Conservation (phyloP, 2,113 vertebrate genomes). For the Corythoichthys intestinalis region DNA sequence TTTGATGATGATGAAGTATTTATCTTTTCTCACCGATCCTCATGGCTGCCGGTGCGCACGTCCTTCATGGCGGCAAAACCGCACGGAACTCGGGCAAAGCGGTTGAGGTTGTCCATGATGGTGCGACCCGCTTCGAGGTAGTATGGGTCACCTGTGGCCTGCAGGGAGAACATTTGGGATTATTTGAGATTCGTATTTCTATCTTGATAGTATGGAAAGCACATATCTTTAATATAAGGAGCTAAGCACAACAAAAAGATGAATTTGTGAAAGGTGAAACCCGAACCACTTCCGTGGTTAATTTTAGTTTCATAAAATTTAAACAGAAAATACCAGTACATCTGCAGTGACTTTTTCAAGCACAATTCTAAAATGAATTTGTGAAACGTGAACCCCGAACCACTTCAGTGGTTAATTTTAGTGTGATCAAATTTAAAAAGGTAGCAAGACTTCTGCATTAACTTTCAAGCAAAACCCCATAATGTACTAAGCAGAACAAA, state of each 20-base stretch:
- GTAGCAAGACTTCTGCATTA: too few relatives aligned
- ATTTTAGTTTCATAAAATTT: not conserved
- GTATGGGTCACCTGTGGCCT: slow-evolving; percentile 97
- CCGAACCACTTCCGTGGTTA: not conserved
- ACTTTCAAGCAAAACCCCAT: too few relatives aligned
- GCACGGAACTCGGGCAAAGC: slow-evolving; percentile 93
- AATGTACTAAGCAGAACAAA: too few relatives aligned
- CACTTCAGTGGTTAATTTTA: too few relatives aligned
- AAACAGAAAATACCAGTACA: not conserved
- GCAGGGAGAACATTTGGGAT: not conserved
- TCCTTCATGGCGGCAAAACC: slow-evolving; percentile 99
- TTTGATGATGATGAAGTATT: not conserved
- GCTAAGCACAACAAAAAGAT: too few relatives aligned
- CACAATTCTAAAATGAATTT: too few relatives aligned
- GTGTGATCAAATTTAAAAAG: too few relatives aligned
- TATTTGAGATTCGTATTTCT: not conserved
- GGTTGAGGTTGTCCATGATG: slow-evolving; percentile 96
- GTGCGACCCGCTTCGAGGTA: slow-evolving; percentile 96
- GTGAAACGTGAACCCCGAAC: too few relatives aligned
- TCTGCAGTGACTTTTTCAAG: not conserved
- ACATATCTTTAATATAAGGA: not conserved
- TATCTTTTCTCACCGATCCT: slow-evolving; percentile 83
- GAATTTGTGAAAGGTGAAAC: too few relatives aligned
- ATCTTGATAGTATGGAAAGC: not conserved
- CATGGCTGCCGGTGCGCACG: slow-evolving; percentile 95